Percentiles rank a stretch among this genome's conserved stretches.
phyloP scores from a whole-genome alignment of 23 tunicate genomes.

The Oikopleura albicans region DNA sequence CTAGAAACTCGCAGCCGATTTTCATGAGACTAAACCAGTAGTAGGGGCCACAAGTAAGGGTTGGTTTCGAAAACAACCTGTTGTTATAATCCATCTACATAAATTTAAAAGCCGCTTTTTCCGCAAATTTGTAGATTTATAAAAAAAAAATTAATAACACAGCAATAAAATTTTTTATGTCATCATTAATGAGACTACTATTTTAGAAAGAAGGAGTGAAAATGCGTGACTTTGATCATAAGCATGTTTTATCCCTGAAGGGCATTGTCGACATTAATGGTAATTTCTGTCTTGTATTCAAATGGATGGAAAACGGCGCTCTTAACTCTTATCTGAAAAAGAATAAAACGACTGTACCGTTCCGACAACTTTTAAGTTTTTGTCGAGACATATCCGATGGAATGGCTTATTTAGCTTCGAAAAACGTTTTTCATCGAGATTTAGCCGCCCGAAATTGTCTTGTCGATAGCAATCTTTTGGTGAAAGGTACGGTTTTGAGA shows the following conservation, averaged over 20 bases:
- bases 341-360: background rate
- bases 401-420: background rate
- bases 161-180: too few species aligned
- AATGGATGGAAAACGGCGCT: slow-evolving; percentile 10
- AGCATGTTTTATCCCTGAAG: background rate
- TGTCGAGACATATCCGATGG: slow-evolving; percentile 17
- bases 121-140: too few species aligned
- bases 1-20: too few species aligned
- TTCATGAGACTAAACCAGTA: too few species aligned
- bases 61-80: too few species aligned
- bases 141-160: too few species aligned
- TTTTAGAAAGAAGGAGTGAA: background rate
- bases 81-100: too few species aligned
- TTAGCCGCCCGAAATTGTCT: slow-evolving; percentile 16
- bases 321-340: background rate
- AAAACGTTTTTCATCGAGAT: background rate
- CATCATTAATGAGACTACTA: too few species aligned
- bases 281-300: background rate
- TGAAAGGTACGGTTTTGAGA: background rate
- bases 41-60: too few species aligned
- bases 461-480: background rate
- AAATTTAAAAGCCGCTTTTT: too few species aligned
- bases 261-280: background rate
- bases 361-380: background rate
- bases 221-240: slow-evolving; percentile 3